Evolutionary conservation across 2,113 vertebrate species (phyloP).

Genomic region (Circaetus gallicus): DNA sequence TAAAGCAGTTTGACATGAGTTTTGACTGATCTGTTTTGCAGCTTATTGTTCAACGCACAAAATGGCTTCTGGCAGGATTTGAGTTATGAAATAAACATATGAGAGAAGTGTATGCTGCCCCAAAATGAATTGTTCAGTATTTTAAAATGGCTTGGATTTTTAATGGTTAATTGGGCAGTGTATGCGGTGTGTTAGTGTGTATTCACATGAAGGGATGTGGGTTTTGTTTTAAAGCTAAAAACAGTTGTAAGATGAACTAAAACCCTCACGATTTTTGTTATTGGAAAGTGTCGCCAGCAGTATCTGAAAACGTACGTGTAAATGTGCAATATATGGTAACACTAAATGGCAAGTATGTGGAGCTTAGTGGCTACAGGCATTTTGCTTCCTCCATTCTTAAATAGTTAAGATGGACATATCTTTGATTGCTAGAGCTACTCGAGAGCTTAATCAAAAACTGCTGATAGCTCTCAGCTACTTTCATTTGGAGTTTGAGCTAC

Average conservation of each 20-base stretch:
- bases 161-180: neutral
- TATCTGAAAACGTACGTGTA: neutral
- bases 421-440: neutral
- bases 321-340: neutral
- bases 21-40: conserved; percentile 53
- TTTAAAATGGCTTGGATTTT: neutral
- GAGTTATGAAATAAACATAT: neutral
- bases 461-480: neutral
- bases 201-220: neutral
- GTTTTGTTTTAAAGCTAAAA: neutral
- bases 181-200: neutral
- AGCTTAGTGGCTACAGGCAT: neutral
- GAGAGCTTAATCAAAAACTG: neutral
- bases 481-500: neutral
- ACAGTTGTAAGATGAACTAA: neutral
- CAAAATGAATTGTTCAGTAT: neutral
- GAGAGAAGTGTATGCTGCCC: neutral
- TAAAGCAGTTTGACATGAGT: conserved; percentile 99
- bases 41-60: conserved; percentile 1
- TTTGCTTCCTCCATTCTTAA: neutral
- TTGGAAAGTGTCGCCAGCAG: neutral
- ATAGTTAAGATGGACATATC: neutral
- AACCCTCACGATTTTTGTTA: neutral
- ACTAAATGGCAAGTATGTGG: neutral
- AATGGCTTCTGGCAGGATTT: neutral